A percentile compares a stretch with the other conserved stretches of the same genome.
phyloP scores from a whole-genome alignment of 2,888 invertebrate species.

The Papilio demoleus region DNA sequence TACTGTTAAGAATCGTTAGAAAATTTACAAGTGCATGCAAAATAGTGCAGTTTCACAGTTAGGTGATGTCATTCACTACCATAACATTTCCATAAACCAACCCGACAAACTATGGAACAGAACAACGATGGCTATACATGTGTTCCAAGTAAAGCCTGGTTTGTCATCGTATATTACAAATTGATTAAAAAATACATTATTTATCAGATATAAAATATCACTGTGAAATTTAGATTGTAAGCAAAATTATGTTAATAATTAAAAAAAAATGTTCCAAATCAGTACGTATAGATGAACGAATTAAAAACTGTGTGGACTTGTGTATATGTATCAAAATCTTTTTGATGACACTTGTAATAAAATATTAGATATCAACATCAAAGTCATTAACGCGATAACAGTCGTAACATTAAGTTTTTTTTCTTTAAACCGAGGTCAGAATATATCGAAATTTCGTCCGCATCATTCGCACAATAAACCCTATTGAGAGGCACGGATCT shows the following conservation, averaged over 20 bases:
- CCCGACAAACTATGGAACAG: too few relatives aligned
- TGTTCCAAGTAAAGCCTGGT: too few relatives aligned
- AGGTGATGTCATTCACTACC: background rate
- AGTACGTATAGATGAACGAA: too few relatives aligned
- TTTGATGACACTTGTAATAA: background rate
- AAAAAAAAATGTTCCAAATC: too few relatives aligned
- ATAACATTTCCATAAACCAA: background rate
- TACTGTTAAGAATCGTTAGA: background rate
- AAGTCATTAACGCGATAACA: conserved; percentile 19
- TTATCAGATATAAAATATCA: too few relatives aligned
- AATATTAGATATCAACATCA: background rate
- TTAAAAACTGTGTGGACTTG: background rate
- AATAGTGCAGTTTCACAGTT: background rate
- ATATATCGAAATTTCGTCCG: conserved; percentile 30
- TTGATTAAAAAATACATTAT: too few relatives aligned
- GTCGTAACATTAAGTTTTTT: conserved; percentile 10
- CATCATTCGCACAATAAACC: conserved; percentile 38
- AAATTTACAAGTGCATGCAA: conserved; percentile 1
- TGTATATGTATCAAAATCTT: background rate
- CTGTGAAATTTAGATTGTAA: too few relatives aligned
- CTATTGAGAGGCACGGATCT: conserved; percentile 37
- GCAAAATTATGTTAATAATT: too few relatives aligned
- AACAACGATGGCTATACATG: too few relatives aligned
- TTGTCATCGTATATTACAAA: too few relatives aligned
- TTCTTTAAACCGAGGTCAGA: conserved; percentile 31